Percentiles rank a stretch among this genome's conserved stretches.
Conservation (phyloP, 1,140 invertebrate genomes). For the Neuroterus valhalla region DNA sequence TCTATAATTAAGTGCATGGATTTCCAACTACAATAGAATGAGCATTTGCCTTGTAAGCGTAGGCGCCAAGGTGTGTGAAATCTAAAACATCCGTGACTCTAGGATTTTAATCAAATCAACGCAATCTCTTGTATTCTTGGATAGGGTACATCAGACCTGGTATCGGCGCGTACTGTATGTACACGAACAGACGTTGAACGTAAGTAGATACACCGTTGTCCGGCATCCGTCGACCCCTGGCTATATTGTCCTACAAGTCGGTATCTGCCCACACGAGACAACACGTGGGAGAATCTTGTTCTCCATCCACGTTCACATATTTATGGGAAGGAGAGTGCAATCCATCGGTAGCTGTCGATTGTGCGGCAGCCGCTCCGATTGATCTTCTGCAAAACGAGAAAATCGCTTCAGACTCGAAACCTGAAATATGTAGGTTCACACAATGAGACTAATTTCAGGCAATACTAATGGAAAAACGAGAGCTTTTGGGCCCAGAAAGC, state of each 20-base stretch:
- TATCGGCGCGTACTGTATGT: not conserved
- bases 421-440: not conserved
- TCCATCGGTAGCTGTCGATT: slow-evolving; percentile 33
- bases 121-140: not conserved
- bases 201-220: not conserved
- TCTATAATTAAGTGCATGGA: not conserved
- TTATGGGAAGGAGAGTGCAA: slow-evolving; percentile 43
- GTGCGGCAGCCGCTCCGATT: not conserved
- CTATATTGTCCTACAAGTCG: slow-evolving; percentile 53
- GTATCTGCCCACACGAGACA: slow-evolving; percentile 56
- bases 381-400: not conserved
- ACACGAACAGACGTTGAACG: not conserved
- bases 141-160: not conserved
- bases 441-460: not conserved
- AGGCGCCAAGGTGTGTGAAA: slow-evolving; percentile 6
- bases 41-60: slow-evolving; percentile 7
- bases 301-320: slow-evolving; percentile 40
- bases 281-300: slow-evolving; percentile 49
- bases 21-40: slow-evolving; percentile 6
- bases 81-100: not conserved
- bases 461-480: not conserved
- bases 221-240: slow-evolving; percentile 5
- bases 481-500: too few relatives aligned
- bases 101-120: slow-evolving; percentile 22
- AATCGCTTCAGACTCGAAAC: not conserved